Conservation (phyloP, 2,888 invertebrate species). For the Tenodera sinensis region DNA sequence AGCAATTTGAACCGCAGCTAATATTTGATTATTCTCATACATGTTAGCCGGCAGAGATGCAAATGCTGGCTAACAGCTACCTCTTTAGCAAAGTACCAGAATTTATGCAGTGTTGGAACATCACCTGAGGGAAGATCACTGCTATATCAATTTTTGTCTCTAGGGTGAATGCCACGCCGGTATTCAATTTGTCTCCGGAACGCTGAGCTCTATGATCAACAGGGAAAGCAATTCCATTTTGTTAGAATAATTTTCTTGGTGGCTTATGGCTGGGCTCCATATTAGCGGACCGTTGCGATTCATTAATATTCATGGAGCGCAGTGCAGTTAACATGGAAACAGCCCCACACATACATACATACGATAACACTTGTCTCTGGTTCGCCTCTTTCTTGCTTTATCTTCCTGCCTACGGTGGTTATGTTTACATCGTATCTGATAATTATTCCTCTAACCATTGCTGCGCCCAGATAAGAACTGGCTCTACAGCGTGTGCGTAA, state of each 20-base stretch:
- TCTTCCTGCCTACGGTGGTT: background rate
- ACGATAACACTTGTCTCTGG: constrained; percentile 8
- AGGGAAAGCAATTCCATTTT: background rate
- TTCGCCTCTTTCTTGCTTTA: constrained; percentile 3
- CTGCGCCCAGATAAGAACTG: background rate
- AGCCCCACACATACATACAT: background rate
- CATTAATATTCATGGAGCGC: constrained; percentile 13
- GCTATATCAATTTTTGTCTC: background rate
- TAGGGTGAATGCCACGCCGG: background rate
- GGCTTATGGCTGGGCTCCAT: background rate
- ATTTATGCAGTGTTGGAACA: too few relatives aligned
- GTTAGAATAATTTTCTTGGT: background rate
- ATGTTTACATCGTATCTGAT: background rate
- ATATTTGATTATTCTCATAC: too few relatives aligned
- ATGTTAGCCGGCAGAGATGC: too few relatives aligned
- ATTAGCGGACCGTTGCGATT: background rate
- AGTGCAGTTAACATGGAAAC: background rate
- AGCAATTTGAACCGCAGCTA: too few relatives aligned
- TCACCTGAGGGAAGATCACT: background rate
- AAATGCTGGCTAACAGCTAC: too few relatives aligned
- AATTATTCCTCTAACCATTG: background rate
- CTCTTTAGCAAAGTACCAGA: too few relatives aligned
- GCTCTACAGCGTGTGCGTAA: background rate
- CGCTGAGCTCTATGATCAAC: background rate
- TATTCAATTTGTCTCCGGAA: background rate